Evolutionary conservation across 1,140 invertebrate genomes (phyloP), one percentile per base, ranked within the genome.

Genomic region (Anoplolepis gracilipes): DNA sequence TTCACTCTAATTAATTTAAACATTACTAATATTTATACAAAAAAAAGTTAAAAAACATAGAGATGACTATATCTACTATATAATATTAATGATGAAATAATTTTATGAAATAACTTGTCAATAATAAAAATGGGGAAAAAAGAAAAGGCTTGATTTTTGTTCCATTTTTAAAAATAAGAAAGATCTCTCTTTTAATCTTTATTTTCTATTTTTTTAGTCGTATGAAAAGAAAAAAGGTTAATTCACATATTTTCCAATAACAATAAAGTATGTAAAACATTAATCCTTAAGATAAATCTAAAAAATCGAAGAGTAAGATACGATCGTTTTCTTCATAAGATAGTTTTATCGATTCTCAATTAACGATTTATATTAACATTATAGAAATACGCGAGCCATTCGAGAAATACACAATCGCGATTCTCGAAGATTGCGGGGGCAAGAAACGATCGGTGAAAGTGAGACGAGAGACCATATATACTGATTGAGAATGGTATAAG

Each of bases 401-500:
- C 36, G 64, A 42, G 49, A 81, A 72, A 81, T 22, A 33, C 64
- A 42, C 33, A 55, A 49, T 55, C 65, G 36, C 46, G 49, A 55
- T 81, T 81, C 42, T 53, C 16, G 46, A 67, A 59, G 65, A 70
- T 81, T 53, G 36, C 39, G 53, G 49, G 33, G 77, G 64, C 49
- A 33, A 7, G 53, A 81, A 53, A 81, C 33, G 78, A 81, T 70
- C 65, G 53, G 78, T 81, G 78, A 81, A 81, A 81, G 78, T 81
- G 53, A 81, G 78, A 69, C 36, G 78, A 55, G 53, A 81, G 78
- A 70, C 39, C n/a, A 39, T 25, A 19, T 13, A 70, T n/a, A n/a
- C n/a, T n/a, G n/a, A n/a, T 25, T 65, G 46, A 49, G 25, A 36
- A 57, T 49, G 49, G 36, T 33, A 72, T 36, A 25, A 4, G 13